These are phyloP conservation scores for Amazona guildingii DNA, from an alignment of 2,113 vertebrate species.

Conservation along the genomic window DNA sequence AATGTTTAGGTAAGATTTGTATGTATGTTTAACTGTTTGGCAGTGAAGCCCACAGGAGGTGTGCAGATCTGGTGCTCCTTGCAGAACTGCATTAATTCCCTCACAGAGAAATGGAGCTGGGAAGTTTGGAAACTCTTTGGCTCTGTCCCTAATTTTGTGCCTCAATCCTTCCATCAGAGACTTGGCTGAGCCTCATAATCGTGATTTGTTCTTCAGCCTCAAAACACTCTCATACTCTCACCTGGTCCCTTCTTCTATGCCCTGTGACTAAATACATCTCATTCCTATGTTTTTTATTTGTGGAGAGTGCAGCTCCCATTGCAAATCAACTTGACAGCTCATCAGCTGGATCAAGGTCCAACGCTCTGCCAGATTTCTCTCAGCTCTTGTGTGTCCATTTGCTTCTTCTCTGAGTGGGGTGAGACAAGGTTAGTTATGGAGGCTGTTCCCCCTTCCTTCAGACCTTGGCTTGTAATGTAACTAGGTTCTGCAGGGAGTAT, in stretches of 20 bases:
- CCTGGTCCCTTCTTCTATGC: neutral
- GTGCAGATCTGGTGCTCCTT: neutral
- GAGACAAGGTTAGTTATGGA: neutral
- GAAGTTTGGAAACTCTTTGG: neutral
- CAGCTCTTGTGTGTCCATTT: neutral
- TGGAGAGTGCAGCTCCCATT: neutral
- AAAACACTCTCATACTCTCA: neutral
- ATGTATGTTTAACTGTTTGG: neutral
- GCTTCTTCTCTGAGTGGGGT: neutral
- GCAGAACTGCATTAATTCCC: neutral
- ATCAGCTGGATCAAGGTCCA: neutral
- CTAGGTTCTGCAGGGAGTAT: neutral
- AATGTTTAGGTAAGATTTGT: neutral
- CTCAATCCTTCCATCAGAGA: neutral
- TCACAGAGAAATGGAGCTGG: neutral
- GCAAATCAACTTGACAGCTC: neutral
- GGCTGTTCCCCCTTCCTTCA: neutral
- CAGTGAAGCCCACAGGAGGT: neutral
- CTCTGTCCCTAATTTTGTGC: neutral
- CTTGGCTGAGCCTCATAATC: neutral
- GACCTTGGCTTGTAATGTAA: neutral
- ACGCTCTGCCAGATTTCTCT: neutral
- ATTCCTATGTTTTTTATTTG: neutral
- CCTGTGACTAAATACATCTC: neutral
- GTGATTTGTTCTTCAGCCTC: neutral